phyloP scores from a whole-genome alignment of 2,797 vertebrate genomes.

The Erpetoichthys calabaricus region DNA sequence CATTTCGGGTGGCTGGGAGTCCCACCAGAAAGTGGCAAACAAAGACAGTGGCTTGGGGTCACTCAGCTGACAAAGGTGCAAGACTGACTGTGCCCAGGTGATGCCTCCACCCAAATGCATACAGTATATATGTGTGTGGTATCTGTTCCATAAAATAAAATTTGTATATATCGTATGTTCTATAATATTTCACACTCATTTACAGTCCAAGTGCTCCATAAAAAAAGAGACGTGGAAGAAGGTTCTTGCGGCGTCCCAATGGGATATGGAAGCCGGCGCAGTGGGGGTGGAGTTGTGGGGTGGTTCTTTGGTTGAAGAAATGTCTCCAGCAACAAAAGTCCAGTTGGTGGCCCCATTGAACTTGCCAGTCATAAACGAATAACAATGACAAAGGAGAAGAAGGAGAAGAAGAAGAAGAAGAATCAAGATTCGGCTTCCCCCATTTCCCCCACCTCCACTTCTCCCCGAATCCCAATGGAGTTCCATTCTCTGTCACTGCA shows the following conservation, averaged over 20 bases:
- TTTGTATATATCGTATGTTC: conserved; percentile 53
- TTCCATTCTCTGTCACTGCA: no score
- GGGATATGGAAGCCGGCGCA: conserved; percentile 34
- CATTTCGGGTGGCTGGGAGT: no score
- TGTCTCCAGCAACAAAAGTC: conserved; percentile 28
- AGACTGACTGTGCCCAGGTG: no score
- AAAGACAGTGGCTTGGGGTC: no score
- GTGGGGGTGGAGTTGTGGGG: conserved; percentile 46
- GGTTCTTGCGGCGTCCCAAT: conserved; percentile 24
- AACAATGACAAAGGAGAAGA: conserved; percentile 9
- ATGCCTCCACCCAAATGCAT: no score
- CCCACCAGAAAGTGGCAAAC: no score
- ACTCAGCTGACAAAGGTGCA: no score
- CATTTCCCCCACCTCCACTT: conserved; percentile 10
- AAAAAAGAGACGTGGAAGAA: conserved; percentile 32
- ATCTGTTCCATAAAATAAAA: conserved; percentile 56
- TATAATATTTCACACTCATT: conserved; percentile 55
- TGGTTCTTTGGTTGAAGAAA: conserved; percentile 59
- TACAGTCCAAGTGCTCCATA: conserved; percentile 62
- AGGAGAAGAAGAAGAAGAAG: conserved; percentile 14
- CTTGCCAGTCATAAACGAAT: neutral
- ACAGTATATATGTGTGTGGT: neutral
- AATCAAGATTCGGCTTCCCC: conserved; percentile 14
- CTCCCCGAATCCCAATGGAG: neutral
- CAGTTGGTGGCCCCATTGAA: conserved; percentile 17